Base-by-base conservation (phyloP, 2,888 invertebrate species). In the Thereva nobilitata region DNA sequence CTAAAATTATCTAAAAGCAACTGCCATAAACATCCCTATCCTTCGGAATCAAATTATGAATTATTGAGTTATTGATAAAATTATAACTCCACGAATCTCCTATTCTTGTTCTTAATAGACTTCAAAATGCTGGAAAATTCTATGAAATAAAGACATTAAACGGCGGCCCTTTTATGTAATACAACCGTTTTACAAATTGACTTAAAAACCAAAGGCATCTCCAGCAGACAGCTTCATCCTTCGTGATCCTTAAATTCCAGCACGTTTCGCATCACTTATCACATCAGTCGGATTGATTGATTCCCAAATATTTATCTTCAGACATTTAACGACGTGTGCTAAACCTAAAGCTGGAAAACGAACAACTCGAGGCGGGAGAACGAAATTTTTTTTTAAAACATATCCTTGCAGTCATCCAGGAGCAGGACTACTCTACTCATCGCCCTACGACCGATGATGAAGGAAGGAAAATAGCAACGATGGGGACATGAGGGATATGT, bases 201-300 rank as follows among this genome's bases (percentile, higher is more conserved):
- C 53, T 63, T 34, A 52, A 34, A 4, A 63, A 52, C 50, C 52
- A 63, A 9, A 50, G 35, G 10, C 41, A 52, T 41, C 53, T 37
- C 10, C 44, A 23, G 53, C 35, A 44, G 49, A 44, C 42, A 53
- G 47, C 59, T 59, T 49, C 9, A 59, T 59, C 49, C 38, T 35
- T 35, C 8, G 8, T 47, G 47, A 64, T 53, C 53, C 64, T 44
- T 64, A 53, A 53, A 50, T 63, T 63, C 61, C 50, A 9, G 34
- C 34, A 53, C 53, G 52, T 44, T 53, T 42, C 44, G 50, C 64
- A 64, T 52, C 64, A 64, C 44, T 64, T 64, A 64, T 42, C 64
- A 64, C 53, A 64, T 64, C 64, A 64, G 37, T 12, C 44, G 64
- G 53, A 64, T 64, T 64, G 64, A 64, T 64, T 64, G 64, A 64